Conservation (phyloP, 2,797 vertebrate species). For the Dicrostonyx torquatus region DNA sequence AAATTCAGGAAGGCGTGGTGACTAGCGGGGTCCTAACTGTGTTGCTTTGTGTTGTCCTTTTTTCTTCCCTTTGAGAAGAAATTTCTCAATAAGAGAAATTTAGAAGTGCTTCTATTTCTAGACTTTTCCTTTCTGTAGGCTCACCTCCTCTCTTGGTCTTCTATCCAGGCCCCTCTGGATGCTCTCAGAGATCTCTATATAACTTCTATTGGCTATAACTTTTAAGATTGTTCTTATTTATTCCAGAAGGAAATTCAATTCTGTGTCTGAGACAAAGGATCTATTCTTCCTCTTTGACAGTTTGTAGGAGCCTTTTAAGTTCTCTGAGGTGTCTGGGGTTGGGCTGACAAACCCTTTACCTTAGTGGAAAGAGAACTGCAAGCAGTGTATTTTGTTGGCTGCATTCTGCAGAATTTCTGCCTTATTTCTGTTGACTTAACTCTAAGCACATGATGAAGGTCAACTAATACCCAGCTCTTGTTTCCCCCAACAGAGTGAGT, state of each 20-base stretch:
- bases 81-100: background rate
- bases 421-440: background rate
- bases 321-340: conserved; percentile 42
- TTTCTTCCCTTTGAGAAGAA: background rate
- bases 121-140: background rate
- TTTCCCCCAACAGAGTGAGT: background rate
- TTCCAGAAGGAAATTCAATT: conserved; percentile 57
- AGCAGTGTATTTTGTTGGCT: background rate
- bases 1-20: background rate
- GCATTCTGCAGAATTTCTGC: background rate
- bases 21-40: background rate
- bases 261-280: conserved; percentile 15
- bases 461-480: background rate
- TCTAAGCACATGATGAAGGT: background rate
- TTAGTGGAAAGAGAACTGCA: background rate
- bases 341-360: conserved; percentile 39
- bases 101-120: background rate
- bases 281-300: conserved; percentile 53
- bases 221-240: conserved; percentile 7
- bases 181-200: background rate
- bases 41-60: background rate
- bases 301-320: conserved; percentile 44
- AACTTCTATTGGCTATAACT: background rate
- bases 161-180: background rate
- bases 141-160: background rate